Percentiles rank a stretch among this genome's conserved stretches.
Evolutionary conservation across 2,797 vertebrate genomes (phyloP).

Genomic region (Cephalopachus bancanus): DNA sequence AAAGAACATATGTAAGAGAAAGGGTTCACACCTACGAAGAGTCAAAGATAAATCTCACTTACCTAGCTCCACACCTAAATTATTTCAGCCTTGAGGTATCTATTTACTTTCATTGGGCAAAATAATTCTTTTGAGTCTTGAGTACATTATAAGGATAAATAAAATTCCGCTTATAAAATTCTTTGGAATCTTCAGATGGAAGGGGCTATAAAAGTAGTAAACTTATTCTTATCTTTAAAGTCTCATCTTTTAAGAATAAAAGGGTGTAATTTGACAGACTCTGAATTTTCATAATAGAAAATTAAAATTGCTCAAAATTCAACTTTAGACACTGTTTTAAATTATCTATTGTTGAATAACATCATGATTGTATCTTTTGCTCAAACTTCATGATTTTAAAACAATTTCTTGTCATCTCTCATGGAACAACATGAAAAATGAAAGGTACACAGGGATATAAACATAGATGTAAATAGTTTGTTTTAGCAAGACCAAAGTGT

Average conservation of each 20-base stretch:
- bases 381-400: conserved; percentile 57
- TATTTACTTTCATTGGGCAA: conserved; percentile 37
- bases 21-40: conserved; percentile 17
- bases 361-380: neutral
- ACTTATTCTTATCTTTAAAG: conserved; percentile 59
- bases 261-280: conserved; percentile 45
- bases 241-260: conserved; percentile 61
- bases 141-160: conserved; percentile 10
- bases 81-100: conserved; percentile 8
- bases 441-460: neutral
- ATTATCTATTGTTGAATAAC: conserved; percentile 19
- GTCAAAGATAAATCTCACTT: neutral
- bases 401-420: conserved; percentile 38
- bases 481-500: neutral
- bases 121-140: conserved; percentile 58
- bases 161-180: conserved; percentile 64
- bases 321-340: conserved; percentile 44
- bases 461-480: neutral
- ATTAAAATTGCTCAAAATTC: conserved; percentile 70
- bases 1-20: conserved; percentile 39
- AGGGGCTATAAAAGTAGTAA: conserved; percentile 36
- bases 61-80: neutral
- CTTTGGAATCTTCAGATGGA: neutral
- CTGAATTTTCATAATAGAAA: conserved; percentile 48
- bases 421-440: neutral